Evolutionary conservation across 2,113 vertebrate genomes (phyloP), one percentile per base, ranked within the genome.

Genomic region (Tupaia tana): DNA sequence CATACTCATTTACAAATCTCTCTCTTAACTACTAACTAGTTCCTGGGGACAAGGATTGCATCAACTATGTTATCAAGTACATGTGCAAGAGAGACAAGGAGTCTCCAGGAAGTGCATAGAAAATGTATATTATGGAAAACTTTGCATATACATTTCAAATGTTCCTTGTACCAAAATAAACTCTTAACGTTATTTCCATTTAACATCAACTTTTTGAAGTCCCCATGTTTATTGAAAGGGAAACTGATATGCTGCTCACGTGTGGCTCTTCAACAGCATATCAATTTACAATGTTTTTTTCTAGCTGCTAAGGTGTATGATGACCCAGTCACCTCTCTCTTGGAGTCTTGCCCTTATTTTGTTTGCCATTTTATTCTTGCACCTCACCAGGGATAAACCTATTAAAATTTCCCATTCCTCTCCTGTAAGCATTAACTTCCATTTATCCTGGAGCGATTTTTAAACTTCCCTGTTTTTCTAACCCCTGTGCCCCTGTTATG

Each of bases 391-490:
- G 29, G 82, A 19, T 80, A 80, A 93, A 15, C 61, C 52, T 84
- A 81, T 90, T 22, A 54, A 61, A 88, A 82, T 4, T 20, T 22
- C 20, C 63, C n/a, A 10, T 86, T 43, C n/a, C 71, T 78, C 25
- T 84, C 16, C 75, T 91, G 11, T 29, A 67, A 43, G 27, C 70
- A 63, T 83, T 82, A 79, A 63, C 58, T 88, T 90, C 29, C 6
- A 20, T 79, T 91, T 94, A 66, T 84, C 43, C 70, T 27, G 78
- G 34, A n/a, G 80, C 19, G 27, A 43, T n/a, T 25, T 56, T 78
- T 87, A 9, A 93, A 69, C 20, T 59, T 87, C 34, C 27, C 91
- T 92, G 77, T 87, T 96, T 92, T 92, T 71, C 74, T 95, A 90
- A 93, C 66, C 78, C 75, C 81, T 66, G 25, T 94, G 52, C 43